Percentiles rank a stretch among this genome's conserved stretches.
These are phyloP conservation scores for Pagrus major DNA, from an alignment of 2,113 vertebrate species.

Conservation along the genomic window DNA sequence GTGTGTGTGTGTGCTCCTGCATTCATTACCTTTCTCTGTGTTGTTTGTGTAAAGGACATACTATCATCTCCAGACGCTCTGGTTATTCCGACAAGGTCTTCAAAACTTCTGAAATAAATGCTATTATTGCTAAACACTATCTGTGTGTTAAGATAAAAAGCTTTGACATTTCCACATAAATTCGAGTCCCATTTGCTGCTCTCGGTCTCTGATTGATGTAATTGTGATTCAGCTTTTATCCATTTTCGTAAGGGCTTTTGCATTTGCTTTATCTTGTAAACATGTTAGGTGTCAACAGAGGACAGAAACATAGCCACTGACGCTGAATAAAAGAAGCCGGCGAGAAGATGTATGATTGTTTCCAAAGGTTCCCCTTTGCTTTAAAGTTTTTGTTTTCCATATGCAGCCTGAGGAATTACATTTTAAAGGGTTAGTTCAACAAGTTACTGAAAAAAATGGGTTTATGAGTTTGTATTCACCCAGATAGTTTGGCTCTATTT, in stretches of 20 bases:
- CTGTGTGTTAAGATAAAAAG: constrained; percentile 32
- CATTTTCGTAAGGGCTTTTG: constrained; percentile 41
- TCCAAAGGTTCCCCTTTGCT: not conserved
- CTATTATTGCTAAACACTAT: constrained; percentile 16
- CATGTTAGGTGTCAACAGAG: constrained; percentile 12
- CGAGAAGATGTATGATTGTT: not conserved
- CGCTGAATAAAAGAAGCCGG: not conserved
- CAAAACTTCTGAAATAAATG: constrained; percentile 21
- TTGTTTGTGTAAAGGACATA: constrained; percentile 21
- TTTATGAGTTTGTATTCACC: not conserved
- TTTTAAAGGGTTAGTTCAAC: not conserved
- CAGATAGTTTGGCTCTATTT: not conserved
- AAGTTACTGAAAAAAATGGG: not conserved
- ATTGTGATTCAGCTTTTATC: constrained; percentile 39
- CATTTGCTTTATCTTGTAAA: constrained; percentile 39
- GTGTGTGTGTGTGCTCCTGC: not conserved
- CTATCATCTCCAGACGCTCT: constrained; percentile 25
- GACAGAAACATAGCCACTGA: not conserved
- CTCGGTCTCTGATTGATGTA: constrained; percentile 30
- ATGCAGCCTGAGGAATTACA: not conserved
- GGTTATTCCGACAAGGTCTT: constrained; percentile 16
- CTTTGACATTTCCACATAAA: constrained; percentile 49
- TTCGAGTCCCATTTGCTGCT: not conserved
- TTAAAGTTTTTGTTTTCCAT: not conserved
- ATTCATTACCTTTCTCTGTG: constrained; percentile 25